Conservation (phyloP, 2,888 invertebrate genomes). For the Pseudococcus jackbeardsleyi region DNA sequence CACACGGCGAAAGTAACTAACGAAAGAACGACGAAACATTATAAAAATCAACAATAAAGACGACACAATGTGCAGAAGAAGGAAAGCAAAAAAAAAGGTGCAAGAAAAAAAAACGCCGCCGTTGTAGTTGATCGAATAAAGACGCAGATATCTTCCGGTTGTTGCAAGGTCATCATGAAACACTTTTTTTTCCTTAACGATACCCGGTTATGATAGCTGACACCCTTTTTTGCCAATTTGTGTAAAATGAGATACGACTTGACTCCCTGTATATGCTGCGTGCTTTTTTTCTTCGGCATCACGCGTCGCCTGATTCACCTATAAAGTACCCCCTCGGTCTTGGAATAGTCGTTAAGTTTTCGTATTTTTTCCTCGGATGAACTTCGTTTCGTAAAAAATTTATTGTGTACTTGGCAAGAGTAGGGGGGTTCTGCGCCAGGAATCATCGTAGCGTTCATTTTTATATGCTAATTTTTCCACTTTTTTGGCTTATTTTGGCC, state of each 20-base stretch:
- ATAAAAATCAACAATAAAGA: constrained; percentile 50
- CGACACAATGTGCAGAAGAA: background rate
- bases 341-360: background rate
- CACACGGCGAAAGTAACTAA: constrained; percentile 1
- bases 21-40: constrained; percentile 31
- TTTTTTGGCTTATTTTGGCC: background rate
- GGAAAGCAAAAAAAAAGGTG: background rate
- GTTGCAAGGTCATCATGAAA: constrained; percentile 65
- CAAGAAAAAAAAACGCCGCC: background rate
- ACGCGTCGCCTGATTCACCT: background rate
- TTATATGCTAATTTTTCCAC: background rate
- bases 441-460: background rate
- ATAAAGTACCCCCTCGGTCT: background rate
- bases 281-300: background rate
- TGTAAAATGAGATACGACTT: constrained; percentile 64
- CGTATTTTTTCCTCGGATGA: background rate
- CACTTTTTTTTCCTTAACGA: constrained; percentile 60
- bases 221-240: constrained; percentile 65
- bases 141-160: constrained; percentile 43
- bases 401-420: background rate
- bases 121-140: constrained; percentile 48
- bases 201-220: constrained; percentile 63
- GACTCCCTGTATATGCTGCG: constrained; percentile 17
- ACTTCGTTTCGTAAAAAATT: constrained; percentile 39
- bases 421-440: background rate